Percentiles rank a stretch among this genome's conserved stretches.
Evolutionary conservation across 2,888 invertebrate genomes (phyloP).

Genomic region (Lucinisca nassula): DNA sequence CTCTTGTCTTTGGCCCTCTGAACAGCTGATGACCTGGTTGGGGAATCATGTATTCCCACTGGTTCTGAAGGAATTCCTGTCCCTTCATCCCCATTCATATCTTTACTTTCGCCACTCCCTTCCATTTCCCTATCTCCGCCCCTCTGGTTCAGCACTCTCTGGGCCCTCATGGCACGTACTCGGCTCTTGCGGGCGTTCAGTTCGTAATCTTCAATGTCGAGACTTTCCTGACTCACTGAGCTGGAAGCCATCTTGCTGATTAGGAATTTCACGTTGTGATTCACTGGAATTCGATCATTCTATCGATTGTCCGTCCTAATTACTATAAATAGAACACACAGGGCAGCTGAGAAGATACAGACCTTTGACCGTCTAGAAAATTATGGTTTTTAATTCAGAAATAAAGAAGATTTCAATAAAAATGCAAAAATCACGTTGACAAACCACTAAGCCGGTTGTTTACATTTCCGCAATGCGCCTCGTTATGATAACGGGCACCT

Average conservation of each 20-base stretch:
- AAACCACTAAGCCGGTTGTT: neutral
- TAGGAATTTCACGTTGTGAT: neutral
- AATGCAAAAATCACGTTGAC: neutral
- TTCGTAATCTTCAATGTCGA: conserved; percentile 90
- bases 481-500: conserved; percentile 45
- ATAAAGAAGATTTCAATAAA: neutral
- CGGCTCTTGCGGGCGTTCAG: conserved; percentile 89
- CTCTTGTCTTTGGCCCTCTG: conserved; percentile 88
- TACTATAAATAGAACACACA: neutral
- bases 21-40: conserved; percentile 86
- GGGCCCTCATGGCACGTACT: conserved; percentile 89
- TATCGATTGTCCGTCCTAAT: neutral
- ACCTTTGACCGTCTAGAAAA: neutral
- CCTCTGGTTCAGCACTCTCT: conserved; percentile 81
- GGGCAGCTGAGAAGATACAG: neutral
- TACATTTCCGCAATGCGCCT: conserved; percentile 32
- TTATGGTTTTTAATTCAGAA: neutral
- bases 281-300: conserved; percentile 3
- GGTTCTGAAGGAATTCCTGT: conserved; percentile 45
- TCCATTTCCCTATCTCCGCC: conserved; percentile 67
- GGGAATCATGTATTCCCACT: conserved; percentile 85
- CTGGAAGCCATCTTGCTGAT: conserved; percentile 90
- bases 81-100: conserved; percentile 60
- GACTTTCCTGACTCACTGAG: conserved; percentile 90
- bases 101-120: conserved; percentile 50